Conservation (phyloP, 2,797 vertebrate genomes). For the Sebastes alutus region DNA sequence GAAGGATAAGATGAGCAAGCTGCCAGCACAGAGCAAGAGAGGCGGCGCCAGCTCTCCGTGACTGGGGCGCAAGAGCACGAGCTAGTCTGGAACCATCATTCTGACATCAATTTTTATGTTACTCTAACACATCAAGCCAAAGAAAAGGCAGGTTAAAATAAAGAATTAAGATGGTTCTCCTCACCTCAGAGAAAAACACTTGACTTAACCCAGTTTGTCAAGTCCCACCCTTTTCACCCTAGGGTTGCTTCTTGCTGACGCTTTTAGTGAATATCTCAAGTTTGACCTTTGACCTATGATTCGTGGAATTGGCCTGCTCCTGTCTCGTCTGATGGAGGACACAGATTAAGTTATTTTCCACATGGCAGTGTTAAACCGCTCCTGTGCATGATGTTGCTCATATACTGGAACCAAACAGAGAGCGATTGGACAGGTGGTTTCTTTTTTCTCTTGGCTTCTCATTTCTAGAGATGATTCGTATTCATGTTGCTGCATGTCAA, state of each 20-base stretch:
- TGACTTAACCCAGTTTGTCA: background rate
- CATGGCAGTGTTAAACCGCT: background rate
- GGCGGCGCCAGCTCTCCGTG: constrained; percentile 2
- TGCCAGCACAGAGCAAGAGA: constrained; percentile 35
- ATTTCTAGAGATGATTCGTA: background rate
- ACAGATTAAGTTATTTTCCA: background rate
- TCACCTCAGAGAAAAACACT: background rate
- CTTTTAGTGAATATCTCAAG: background rate
- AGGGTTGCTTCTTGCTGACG: background rate
- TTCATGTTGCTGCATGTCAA: background rate
- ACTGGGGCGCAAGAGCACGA: constrained; percentile 41
- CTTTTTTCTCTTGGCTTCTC: background rate
- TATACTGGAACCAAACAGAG: background rate
- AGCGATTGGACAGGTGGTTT: background rate
- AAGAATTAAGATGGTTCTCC: background rate
- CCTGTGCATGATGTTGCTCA: background rate
- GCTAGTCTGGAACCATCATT: constrained; percentile 22
- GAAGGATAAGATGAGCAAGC: constrained; percentile 61
- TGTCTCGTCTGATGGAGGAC: background rate
- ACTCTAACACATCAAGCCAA: background rate
- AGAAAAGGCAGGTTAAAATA: background rate
- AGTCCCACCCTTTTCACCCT: background rate
- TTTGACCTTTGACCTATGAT: background rate
- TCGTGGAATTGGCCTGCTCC: background rate
- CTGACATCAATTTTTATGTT: background rate